Evolutionary conservation across 2,888 invertebrate species (phyloP).

Genomic region (Baccha elongata): DNA sequence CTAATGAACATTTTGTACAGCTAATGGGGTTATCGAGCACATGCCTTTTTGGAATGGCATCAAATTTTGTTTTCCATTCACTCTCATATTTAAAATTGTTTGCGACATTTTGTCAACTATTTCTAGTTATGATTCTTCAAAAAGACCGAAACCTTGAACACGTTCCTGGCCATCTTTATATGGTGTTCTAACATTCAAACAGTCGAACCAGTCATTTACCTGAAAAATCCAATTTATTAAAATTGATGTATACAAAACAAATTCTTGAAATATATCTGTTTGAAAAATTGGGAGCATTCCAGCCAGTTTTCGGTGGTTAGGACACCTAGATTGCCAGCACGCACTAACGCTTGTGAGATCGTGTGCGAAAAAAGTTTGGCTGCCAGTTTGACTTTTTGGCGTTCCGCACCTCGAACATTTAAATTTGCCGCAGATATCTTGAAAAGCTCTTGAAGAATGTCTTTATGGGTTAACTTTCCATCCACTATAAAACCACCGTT

Average conservation of each 20-base stretch:
- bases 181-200: not conserved
- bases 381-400: conserved; percentile 57
- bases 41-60: conserved; percentile 22
- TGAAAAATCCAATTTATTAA: not conserved
- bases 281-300: conserved; percentile 10
- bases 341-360: conserved; percentile 58
- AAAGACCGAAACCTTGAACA: not conserved
- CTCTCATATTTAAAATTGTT: not conserved
- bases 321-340: conserved; percentile 61
- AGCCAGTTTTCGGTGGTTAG: not conserved
- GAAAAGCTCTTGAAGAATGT: conserved; percentile 25
- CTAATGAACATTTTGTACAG: too few relatives aligned
- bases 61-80: not conserved
- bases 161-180: not conserved
- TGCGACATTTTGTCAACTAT: not conserved
- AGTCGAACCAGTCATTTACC: not conserved
- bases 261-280: not conserved
- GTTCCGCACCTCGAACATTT: conserved; percentile 21
- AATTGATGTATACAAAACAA: not conserved
- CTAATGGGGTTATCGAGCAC: too few relatives aligned
- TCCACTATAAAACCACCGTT: conserved; percentile 14
- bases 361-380: conserved; percentile 75
- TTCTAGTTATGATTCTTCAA: not conserved
- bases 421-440: conserved; percentile 9
- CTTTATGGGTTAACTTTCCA: conserved; percentile 8